A percentile compares a stretch with the other conserved stretches of the same genome.
phyloP scores from a whole-genome alignment of 2,888 invertebrate species.

The Ophion obscuratus region DNA sequence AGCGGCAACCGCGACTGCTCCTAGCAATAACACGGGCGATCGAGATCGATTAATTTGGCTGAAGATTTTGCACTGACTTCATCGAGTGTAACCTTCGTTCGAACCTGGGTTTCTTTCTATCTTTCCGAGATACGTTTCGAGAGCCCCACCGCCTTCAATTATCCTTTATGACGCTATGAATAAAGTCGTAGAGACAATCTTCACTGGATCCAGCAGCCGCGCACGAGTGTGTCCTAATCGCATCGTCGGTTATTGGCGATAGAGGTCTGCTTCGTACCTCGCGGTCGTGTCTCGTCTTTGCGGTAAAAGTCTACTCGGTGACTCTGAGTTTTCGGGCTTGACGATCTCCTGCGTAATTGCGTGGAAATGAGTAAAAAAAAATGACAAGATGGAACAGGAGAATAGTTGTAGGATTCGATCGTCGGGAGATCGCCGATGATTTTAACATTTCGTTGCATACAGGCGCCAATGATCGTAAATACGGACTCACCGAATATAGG shows the following conservation, averaged over 20 bases:
- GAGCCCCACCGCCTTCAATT: slow-evolving; percentile 51
- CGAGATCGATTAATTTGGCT: slow-evolving; percentile 40
- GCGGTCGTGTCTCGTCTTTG: slow-evolving; percentile 7
- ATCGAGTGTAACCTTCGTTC: background rate
- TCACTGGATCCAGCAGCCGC: slow-evolving; percentile 54
- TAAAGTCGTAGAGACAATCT: slow-evolving; percentile 64
- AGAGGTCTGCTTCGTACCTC: slow-evolving; percentile 38
- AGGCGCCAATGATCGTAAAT: background rate
- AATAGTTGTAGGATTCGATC: slow-evolving; percentile 24
- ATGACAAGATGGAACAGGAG: background rate
- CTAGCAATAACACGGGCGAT: background rate
- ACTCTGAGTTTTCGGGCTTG: slow-evolving; percentile 33
- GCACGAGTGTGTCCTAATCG: slow-evolving; percentile 60
- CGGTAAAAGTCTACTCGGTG: slow-evolving; percentile 35
- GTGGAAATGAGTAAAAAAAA: background rate
- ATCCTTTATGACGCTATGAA: slow-evolving; percentile 59
- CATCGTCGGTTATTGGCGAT: slow-evolving; percentile 55
- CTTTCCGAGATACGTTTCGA: slow-evolving; percentile 18
- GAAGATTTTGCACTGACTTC: slow-evolving; percentile 34
- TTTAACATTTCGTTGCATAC: background rate
- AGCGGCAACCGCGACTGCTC: background rate
- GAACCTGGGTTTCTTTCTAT: slow-evolving; percentile 23
- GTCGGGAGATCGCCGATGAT: slow-evolving; percentile 3
- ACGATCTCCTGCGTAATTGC: slow-evolving; percentile 20
- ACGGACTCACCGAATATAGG: background rate